Base-by-base conservation (phyloP, 2,797 vertebrate genomes). In the Tangara arthus region DNA sequence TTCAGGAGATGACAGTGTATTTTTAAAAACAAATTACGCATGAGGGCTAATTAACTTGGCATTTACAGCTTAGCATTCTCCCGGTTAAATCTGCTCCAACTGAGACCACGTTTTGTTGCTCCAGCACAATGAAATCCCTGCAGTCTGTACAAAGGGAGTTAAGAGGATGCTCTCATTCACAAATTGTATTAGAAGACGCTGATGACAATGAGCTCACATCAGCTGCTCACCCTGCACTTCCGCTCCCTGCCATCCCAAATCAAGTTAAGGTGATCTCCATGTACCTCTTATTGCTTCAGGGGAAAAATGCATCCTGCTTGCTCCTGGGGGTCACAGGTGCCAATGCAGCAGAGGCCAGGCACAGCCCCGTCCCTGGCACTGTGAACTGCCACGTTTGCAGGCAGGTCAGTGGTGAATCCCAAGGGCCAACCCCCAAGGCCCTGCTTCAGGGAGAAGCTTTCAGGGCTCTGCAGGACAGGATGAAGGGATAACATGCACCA, bases 1-100 rank as follows among this genome's bases (percentile, higher is more conserved):
- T 88, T 69, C 93, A 92, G 60, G 73, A 89, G 72, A 87, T 0
- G 16, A 30, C 39, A 39, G 44, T 46, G 24, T 80, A 94, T 84
- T 96, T 97, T 93, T 53, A 84, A 93, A 90, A 88, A 56, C 57
- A 82, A 82, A 39, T 64, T 80, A 75, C 42, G 32, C 80, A 82
- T 69, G 73, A 91, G 27, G 68, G 41, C 88, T 96, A 96, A 96
- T 97, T 95, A 95, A 94, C 87, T 96, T 96, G 94, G 73, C 89
- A 97, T 96, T 96, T 97, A 75, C 35, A 81, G 55, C 77, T 93
- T 84, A 92, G 61, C 39, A 46, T 87, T 94, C 84, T 94, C 76
- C 55, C 72, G 80, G 78, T 65, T 70, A 57, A 89, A 86, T 93
- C 66, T 91, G 28, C 46, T 92, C 76, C 56, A 56, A 88, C 60